phyloP scores from a whole-genome alignment of 2,113 vertebrate species.

The Ivindomyrus marchei region DNA sequence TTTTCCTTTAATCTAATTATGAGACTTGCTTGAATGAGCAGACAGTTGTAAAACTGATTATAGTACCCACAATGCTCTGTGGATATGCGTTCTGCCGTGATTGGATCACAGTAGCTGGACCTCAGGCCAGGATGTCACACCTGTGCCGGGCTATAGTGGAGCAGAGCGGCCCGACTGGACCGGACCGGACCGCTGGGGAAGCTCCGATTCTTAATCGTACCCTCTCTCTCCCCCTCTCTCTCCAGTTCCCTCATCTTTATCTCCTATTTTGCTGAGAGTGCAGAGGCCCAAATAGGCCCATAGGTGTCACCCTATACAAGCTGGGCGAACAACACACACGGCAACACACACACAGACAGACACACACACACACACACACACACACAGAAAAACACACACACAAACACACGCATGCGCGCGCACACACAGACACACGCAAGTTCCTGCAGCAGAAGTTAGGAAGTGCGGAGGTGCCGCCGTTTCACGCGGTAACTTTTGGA shows the following conservation, averaged over 20 bases:
- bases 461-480: background rate
- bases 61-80: constrained; percentile 44
- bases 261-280: constrained; percentile 40
- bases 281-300: constrained; percentile 57
- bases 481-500: background rate
- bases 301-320: constrained; percentile 79
- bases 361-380: constrained; percentile 15
- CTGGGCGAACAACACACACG: constrained; percentile 50
- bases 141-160: background rate
- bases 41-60: constrained; percentile 50
- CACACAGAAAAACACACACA: constrained; percentile 36
- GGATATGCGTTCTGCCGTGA: constrained; percentile 44
- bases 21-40: constrained; percentile 52
- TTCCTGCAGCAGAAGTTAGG: constrained; percentile 11
- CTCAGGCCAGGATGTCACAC: background rate
- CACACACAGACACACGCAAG: background rate
- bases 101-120: constrained; percentile 20
- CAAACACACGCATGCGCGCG: constrained; percentile 25
- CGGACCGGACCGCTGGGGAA: background rate
- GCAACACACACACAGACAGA: constrained; percentile 12
- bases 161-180: background rate
- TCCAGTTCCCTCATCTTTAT: background rate
- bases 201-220: background rate
- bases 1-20: constrained; percentile 67
- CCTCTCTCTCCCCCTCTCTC: background rate